phyloP scores from a whole-genome alignment of 2,113 vertebrate genomes.

The Trogon surrucura region DNA sequence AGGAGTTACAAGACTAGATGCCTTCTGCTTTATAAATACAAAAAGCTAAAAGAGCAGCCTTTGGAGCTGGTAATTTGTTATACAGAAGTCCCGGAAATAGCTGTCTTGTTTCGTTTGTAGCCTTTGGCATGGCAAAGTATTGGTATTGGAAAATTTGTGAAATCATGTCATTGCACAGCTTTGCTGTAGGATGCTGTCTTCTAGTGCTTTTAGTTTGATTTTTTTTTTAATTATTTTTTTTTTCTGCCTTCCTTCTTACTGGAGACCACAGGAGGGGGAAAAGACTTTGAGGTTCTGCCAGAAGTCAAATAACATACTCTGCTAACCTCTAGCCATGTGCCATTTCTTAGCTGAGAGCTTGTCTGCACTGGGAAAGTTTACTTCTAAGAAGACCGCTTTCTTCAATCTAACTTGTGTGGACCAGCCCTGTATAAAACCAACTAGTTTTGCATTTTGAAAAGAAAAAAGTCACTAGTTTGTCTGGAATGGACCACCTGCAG shows the following conservation, averaged over 20 bases:
- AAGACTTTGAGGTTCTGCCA: conserved; percentile 31
- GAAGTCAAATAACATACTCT: neutral
- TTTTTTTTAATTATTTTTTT: neutral
- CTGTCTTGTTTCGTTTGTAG: conserved; percentile 62
- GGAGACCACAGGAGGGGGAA: neutral
- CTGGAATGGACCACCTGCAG: fast-evolving
- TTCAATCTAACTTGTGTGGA: neutral
- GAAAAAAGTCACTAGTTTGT: fast-evolving
- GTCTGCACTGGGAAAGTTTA: neutral
- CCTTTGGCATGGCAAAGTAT: conserved; percentile 57
- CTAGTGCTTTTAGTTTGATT: neutral
- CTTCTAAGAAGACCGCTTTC: neutral
- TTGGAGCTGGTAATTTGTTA: conserved; percentile 44
- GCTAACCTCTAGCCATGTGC: neutral
- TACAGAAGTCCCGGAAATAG: conserved; percentile 59
- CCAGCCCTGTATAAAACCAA: neutral
- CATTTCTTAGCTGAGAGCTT: neutral
- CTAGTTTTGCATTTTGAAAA: neutral
- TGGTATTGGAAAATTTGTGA: conserved; percentile 60
- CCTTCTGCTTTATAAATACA: conserved; percentile 38
- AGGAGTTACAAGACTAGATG: neutral
- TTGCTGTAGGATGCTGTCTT: conserved; percentile 23
- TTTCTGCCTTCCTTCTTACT: neutral
- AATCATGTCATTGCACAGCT: neutral
- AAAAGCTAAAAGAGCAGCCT: neutral